Evolutionary conservation across 2,888 invertebrate species (phyloP), one percentile per base, ranked within the genome.

Genomic region (Ferrisia virgata): DNA sequence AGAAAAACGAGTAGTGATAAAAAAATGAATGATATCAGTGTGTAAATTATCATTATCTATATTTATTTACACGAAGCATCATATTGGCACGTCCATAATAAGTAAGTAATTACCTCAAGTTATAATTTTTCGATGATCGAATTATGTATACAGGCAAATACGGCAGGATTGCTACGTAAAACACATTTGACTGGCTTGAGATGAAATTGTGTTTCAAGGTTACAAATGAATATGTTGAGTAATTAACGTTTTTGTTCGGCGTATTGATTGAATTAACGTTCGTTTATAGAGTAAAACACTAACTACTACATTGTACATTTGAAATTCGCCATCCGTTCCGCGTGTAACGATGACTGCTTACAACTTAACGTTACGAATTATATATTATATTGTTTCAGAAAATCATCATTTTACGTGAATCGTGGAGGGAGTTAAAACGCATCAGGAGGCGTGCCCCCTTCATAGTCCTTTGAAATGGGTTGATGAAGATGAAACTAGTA

Each of bases 391-490:
- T 76, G 18, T 76, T 76, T 76, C 72, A 76, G 72, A 69, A 69
- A 69, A 69, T 69, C 69, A 69, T 69, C 69, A 31, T 69, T 15
- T 28, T 64, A 0, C 36, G 72, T 6, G 31, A 81, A 81, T 33
- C 47, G 81, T 81, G 82, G 84, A 84, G 84, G 78, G 78, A 79
- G 47, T 84, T 33, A 36, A 84, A 79, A 36, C 78, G n/a, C 79
- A 58, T 25, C 84, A 84, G 78, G 79, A 84, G 84, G 84, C 84
- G 43, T 78, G 72, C 83, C 84, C 79, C 79, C 78, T 84, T 78
- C 84, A 84, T 25, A 53, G 84, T 58, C 78, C 84, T 36, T 72
- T 78, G 31, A 84, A 78, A 79, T 84, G 58, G 36, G 84, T 84
- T 53, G 78, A 84, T 40, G 84, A 84, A 36, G 84, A 78, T 39